Evolutionary conservation across 2,888 invertebrate species (phyloP).

Genomic region (Brachycybe producta): DNA sequence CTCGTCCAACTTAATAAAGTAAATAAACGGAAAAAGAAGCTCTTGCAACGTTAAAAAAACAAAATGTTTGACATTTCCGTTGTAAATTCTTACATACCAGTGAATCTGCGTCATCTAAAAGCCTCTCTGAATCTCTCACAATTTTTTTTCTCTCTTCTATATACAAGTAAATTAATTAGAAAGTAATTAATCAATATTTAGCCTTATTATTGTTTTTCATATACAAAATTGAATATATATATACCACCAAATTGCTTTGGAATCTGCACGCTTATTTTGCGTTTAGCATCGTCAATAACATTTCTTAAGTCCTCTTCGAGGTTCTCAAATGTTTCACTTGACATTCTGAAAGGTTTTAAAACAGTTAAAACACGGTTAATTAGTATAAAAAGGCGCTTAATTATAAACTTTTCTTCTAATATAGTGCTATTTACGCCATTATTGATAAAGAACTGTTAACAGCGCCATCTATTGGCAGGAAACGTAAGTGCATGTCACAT

Average conservation of each 20-base stretch:
- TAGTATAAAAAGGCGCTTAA: too few species aligned
- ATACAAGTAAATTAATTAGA: conserved; percentile 4
- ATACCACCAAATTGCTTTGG: conserved; percentile 5
- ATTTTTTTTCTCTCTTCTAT: conserved; percentile 12
- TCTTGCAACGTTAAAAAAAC: background rate
- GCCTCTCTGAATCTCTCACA: conserved; percentile 5
- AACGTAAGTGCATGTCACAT: too few species aligned
- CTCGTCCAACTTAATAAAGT: conserved; percentile 9
- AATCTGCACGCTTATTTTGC: conserved; percentile 3
- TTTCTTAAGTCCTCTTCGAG: conserved; percentile 7
- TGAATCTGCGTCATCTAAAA: conserved; percentile 2
- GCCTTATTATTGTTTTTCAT: background rate
- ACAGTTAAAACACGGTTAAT: too few species aligned
- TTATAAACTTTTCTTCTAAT: too few species aligned
- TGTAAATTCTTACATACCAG: too few species aligned
- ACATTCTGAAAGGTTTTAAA: conserved; percentile 13
- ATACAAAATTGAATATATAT: background rate
- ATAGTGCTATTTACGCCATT: too few species aligned
- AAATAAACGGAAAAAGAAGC: background rate
- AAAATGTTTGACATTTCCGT: too few species aligned
- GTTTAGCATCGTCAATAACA: background rate
- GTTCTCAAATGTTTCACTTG: conserved; percentile 11
- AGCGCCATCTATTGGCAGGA: too few species aligned
- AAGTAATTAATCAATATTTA: background rate
- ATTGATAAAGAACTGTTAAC: too few species aligned